Conservation (phyloP, 1,140 invertebrate genomes). For the Panagrolaimus sp. region DNA sequence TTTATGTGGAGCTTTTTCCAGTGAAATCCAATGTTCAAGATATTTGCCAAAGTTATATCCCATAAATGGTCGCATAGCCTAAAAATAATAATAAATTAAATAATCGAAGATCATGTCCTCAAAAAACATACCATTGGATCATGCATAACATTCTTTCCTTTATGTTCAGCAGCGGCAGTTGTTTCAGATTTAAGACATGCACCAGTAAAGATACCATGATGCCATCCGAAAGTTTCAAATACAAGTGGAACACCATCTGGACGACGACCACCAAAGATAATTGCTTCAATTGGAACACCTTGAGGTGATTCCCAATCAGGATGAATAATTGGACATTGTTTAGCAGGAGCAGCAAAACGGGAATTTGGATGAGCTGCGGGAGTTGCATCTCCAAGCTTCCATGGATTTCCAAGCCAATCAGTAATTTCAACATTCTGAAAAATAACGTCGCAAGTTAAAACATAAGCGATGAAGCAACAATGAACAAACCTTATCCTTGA, state of each 20-base stretch:
- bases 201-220: constrained; percentile 91
- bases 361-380: constrained; percentile 89
- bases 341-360: constrained; percentile 86
- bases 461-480: not conserved
- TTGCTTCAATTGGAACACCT: constrained; percentile 82
- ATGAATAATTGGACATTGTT: constrained; percentile 90
- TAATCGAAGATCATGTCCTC: too few relatives aligned
- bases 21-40: constrained; percentile 79
- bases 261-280: constrained; percentile 88
- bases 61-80: constrained; percentile 94
- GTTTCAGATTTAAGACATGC: constrained; percentile 89
- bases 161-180: constrained; percentile 93
- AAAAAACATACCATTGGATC: constrained; percentile 97
- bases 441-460: too few relatives aligned
- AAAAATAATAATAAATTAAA: constrained; percentile 90
- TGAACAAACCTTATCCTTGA: constrained; percentile 55
- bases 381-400: constrained; percentile 68
- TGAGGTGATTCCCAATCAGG: constrained; percentile 64
- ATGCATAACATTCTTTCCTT: constrained; percentile 89
- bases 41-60: constrained; percentile 98
- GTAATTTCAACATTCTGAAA: constrained; percentile 56
- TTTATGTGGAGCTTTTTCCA: constrained; percentile 43
- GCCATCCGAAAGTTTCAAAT: constrained; percentile 84
- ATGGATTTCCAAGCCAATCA: constrained; percentile 62
- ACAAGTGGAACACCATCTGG: constrained; percentile 85